Base-by-base conservation (phyloP, 2,888 invertebrate species). In the Lissocephala sabroskyi region DNA sequence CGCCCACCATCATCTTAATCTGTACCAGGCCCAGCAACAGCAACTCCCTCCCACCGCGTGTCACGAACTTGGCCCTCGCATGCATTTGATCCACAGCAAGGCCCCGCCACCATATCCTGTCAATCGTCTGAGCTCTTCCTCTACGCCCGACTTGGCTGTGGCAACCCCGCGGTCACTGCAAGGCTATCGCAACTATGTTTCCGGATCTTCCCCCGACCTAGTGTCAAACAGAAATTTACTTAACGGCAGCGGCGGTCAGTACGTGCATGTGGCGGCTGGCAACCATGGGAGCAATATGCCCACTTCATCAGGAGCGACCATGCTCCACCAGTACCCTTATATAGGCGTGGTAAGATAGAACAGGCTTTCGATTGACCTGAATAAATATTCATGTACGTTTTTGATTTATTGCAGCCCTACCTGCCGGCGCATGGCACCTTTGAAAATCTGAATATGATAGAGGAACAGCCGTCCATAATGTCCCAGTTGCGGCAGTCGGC, bases 101-200 rank as follows among this genome's bases (percentile, higher is more conserved):
- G 93, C 94, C 0, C 95, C 95, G 0, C 95, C 95, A 0, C 94
- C 95, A 0, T 95, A 95, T 84, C 92, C 93, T 0, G 89, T 89
- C 0, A 90, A 90, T 74, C 88, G 91, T 0, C 85, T 91, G n/a
- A 92, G 91, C 41, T 94, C 93, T 6, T 93, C 92, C 65, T 94
- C 93, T 0, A 94, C 94, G 0, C 94, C 95, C 0, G 95, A 95
- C 81, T 82, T 95, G 47, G 94, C 94, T 0, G 89, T 89, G 1
- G 90, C 91, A 1, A 89, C 90, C 47, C 91, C 90, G 66, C 87
- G 88, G 0, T 76, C 85, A 0, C 40, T 84, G 23, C 58, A 83
- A 28, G 84, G 84, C 2, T 84, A 81, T 62, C 81, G 84, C 18
- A 79, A 88, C 0, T 88, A 91, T 53, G 91, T 91, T 0, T 90